phyloP scores from a whole-genome alignment of 2,797 vertebrate species.

The Notoglanidium macrostoma region DNA sequence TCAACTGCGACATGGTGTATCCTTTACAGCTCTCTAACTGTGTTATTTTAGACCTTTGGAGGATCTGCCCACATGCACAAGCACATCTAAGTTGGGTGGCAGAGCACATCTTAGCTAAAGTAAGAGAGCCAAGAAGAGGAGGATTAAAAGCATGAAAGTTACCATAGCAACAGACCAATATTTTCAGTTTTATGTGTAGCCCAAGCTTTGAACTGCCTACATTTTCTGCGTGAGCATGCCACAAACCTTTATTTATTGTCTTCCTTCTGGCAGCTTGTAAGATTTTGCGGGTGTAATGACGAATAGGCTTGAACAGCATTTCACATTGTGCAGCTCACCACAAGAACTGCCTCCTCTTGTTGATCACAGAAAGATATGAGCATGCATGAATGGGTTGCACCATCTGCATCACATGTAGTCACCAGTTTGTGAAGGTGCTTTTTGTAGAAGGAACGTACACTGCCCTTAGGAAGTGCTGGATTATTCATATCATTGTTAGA shows the following conservation, averaged over 20 bases:
- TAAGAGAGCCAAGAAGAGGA: conserved; percentile 48
- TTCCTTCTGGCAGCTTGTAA: conserved; percentile 12
- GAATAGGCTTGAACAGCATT: conserved; percentile 14
- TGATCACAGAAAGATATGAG: conserved; percentile 28
- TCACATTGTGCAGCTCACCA: conserved; percentile 12
- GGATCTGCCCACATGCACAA: conserved; percentile 51
- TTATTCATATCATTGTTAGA: background rate
- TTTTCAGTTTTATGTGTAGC: conserved; percentile 67
- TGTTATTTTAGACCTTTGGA: conserved; percentile 59
- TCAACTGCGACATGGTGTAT: conserved; percentile 7
- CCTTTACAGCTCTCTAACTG: conserved; percentile 53
- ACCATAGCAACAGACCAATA: conserved; percentile 76
- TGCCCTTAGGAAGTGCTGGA: background rate
- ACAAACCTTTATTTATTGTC: conserved; percentile 42
- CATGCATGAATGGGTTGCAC: conserved; percentile 21
- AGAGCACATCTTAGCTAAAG: conserved; percentile 52
- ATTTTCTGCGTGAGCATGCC: conserved; percentile 56
- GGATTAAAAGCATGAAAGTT: conserved; percentile 73
- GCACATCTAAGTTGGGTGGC: conserved; percentile 55
- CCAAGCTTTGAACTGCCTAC: conserved; percentile 64
- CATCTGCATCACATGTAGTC: conserved; percentile 19
- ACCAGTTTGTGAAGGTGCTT: background rate
- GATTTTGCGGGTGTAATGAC: conserved; percentile 9
- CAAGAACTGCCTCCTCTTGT: conserved; percentile 26
- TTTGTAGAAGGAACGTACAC: background rate